A percentile compares a stretch with the other conserved stretches of the same genome.
Evolutionary conservation across 2,113 vertebrate genomes (phyloP).

Genomic region (Mungos mungo): DNA sequence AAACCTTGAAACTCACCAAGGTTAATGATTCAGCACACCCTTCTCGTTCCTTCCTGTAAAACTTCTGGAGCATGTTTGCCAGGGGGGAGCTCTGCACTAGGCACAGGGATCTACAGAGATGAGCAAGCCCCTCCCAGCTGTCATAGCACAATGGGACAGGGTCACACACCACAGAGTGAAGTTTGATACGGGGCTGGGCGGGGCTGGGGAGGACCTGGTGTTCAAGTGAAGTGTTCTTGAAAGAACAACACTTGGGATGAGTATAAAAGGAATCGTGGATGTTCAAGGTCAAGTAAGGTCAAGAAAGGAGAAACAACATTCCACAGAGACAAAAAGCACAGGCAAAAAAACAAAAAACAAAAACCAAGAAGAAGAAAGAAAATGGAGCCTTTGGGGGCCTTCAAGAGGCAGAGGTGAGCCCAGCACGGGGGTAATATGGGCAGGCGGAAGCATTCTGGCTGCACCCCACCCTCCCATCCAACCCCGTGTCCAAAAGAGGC

Average conservation of each 20-base stretch:
- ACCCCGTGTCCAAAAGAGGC: not conserved
- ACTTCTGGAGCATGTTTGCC: not conserved
- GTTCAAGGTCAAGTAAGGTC: not conserved
- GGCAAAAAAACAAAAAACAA: not conserved
- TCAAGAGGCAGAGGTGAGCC: not conserved
- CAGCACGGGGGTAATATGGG: fast-evolving
- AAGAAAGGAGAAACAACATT: not conserved
- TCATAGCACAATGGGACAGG: not conserved
- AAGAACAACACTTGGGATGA: not conserved
- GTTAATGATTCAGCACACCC: not conserved
- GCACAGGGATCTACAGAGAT: not conserved
- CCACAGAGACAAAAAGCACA: not conserved
- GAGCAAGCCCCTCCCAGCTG: not conserved
- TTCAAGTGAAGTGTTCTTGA: not conserved
- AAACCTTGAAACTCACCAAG: not conserved
- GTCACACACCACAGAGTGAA: not conserved
- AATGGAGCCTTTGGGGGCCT: not conserved
- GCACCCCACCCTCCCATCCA: not conserved
- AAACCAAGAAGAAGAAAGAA: not conserved
- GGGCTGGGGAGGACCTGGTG: fast-evolving
- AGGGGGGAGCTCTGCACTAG: not conserved
- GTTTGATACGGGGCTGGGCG: fast-evolving
- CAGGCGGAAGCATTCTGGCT: not conserved
- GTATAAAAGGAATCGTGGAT: not conserved
- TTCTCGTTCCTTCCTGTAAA: not conserved